These are phyloP conservation scores for Neomorphus geoffroyi DNA, from an alignment of 2,797 vertebrate genomes.

Conservation along the genomic window DNA sequence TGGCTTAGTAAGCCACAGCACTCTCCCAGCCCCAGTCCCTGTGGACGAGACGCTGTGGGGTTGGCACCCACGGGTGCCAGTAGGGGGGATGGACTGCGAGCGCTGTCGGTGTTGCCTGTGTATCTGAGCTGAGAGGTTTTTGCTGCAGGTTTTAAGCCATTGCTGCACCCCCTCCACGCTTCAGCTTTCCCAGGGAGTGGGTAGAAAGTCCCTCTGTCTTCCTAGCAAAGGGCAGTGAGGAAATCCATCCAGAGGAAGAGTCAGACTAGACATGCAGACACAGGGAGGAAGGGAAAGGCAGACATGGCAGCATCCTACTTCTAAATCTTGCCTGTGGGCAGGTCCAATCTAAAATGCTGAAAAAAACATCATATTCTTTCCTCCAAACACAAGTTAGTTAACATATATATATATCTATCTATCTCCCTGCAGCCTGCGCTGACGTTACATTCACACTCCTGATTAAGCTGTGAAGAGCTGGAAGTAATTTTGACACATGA, in stretches of 20 bases:
- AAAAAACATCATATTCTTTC: not conserved
- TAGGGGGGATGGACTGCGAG: not conserved
- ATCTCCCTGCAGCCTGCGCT: not conserved
- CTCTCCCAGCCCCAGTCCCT: not conserved
- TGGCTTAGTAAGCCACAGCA: not conserved
- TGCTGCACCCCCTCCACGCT: fast-evolving
- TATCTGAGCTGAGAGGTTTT: not conserved
- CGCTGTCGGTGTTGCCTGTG: not conserved
- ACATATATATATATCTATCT: not conserved
- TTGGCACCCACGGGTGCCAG: not conserved
- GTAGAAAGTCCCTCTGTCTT: not conserved
- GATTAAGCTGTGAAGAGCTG: not conserved
- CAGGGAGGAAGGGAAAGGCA: fast-evolving
- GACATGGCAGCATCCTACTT: not conserved
- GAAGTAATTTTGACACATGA: not conserved
- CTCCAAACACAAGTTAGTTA: not conserved
- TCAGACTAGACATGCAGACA: not conserved
- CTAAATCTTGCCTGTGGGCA: not conserved
- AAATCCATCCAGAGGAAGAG: not conserved
- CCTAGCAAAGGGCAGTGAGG: not conserved
- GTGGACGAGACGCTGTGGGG: fast-evolving
- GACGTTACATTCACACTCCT: not conserved
- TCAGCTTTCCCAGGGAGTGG: not conserved
- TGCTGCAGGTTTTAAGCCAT: not conserved
- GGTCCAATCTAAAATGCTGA: not conserved